phyloP scores from a whole-genome alignment of 2,113 vertebrate genomes.

The Ceyx margarethae region DNA sequence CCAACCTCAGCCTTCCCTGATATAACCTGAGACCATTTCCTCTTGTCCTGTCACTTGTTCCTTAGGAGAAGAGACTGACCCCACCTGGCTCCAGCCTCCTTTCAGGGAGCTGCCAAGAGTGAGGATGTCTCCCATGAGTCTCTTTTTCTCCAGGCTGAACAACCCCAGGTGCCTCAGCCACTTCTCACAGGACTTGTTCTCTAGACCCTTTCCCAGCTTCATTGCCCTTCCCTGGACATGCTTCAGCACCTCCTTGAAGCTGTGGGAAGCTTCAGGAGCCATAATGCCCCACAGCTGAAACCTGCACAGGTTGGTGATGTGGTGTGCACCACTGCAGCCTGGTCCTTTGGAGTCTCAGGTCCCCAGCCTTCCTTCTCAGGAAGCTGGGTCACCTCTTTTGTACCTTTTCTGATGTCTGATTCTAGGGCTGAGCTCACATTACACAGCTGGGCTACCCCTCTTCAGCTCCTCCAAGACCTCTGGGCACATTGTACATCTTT shows the following conservation, averaged over 20 bases:
- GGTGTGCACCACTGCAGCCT: neutral
- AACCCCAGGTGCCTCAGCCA: neutral
- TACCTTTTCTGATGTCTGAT: neutral
- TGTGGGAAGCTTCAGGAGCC: neutral
- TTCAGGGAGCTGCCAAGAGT: neutral
- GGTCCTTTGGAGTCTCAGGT: neutral
- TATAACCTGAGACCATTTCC: neutral
- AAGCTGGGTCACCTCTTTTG: neutral
- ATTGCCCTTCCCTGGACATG: neutral
- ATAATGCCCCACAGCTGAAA: fast-evolving
- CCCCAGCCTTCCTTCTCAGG: too few species aligned
- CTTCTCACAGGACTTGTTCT: neutral
- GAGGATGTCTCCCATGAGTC: neutral
- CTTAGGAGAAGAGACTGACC: neutral
- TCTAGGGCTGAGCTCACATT: neutral
- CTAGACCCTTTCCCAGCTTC: neutral
- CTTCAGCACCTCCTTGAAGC: neutral
- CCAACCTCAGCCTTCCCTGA: neutral
- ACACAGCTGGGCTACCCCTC: neutral
- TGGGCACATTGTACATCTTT: neutral
- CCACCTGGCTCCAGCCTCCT: neutral
- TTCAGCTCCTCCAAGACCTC: neutral
- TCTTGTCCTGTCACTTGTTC: neutral
- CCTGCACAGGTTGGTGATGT: neutral
- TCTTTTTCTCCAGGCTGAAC: neutral